Percentiles rank a stretch among this genome's conserved stretches.
These are phyloP conservation scores for Morpho deidamia DNA, from an alignment of 2,888 invertebrate genomes.

Conservation along the genomic window DNA sequence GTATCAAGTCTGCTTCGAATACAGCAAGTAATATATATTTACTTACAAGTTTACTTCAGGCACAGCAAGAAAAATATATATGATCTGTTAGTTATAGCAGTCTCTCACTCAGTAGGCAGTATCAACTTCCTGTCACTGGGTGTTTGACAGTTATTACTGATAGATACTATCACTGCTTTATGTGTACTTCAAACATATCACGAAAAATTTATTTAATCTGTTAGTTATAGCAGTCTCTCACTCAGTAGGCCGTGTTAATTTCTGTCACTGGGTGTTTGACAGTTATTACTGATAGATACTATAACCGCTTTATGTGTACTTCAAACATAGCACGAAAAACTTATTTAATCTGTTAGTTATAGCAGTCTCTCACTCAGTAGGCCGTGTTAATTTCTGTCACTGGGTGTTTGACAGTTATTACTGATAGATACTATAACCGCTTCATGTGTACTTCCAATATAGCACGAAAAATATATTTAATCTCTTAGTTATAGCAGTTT, in stretches of 20 bases:
- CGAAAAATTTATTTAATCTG: not conserved
- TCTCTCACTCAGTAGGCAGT: slow-evolving; percentile 23
- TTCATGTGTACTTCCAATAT: too few relatives aligned
- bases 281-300: not conserved
- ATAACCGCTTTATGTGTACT: not conserved
- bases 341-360: not conserved
- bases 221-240: slow-evolving; percentile 11
- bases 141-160: slow-evolving; percentile 20
- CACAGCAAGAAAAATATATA: too few relatives aligned
- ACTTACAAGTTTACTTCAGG: too few relatives aligned
- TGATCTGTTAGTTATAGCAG: not conserved
- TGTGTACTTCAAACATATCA: too few relatives aligned
- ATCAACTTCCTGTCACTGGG: slow-evolving; percentile 17
- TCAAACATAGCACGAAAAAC: not conserved
- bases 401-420: slow-evolving; percentile 23
- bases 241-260: slow-evolving; percentile 19
- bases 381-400: slow-evolving; percentile 14
- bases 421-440: not conserved
- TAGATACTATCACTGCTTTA: not conserved
- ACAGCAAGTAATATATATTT: not conserved
- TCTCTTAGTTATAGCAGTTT: slow-evolving; percentile 8
- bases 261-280: slow-evolving; percentile 41
- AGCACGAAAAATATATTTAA: not conserved
- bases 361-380: slow-evolving; percentile 20
- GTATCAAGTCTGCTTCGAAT: too few relatives aligned